Percentiles rank a stretch among this genome's conserved stretches.
Evolutionary conservation across 1,140 invertebrate genomes (phyloP).

Genomic region (Sweltsa coloradensis): DNA sequence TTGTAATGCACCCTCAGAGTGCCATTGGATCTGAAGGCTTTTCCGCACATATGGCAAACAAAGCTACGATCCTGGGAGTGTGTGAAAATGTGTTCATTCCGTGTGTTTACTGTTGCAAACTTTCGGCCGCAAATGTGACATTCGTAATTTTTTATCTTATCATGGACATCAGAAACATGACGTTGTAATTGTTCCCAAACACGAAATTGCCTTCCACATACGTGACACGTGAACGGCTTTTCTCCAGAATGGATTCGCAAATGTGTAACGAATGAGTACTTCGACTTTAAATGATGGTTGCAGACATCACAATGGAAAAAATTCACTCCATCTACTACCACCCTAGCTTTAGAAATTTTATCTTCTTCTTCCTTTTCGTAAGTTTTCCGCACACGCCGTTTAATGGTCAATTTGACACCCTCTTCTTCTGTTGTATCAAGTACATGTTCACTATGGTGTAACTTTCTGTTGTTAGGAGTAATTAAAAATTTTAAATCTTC

Average conservation of each 20-base stretch:
- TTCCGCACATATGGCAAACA: conserved; percentile 42
- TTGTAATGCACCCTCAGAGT: conserved; percentile 35
- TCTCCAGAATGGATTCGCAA: conserved; percentile 56
- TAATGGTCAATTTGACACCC: too few species aligned
- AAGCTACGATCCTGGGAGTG: conserved; percentile 48
- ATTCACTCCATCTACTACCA: conserved; percentile 30
- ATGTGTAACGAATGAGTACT: conserved; percentile 46
- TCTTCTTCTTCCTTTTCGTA: too few species aligned
- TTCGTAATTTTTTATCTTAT: conserved; percentile 39
- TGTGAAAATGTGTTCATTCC: conserved; percentile 39
- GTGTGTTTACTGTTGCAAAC: conserved; percentile 36
- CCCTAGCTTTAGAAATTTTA: conserved; percentile 29
- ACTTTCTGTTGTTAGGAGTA: too few species aligned
- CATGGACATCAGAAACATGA: conserved; percentile 49
- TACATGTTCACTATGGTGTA: too few species aligned
- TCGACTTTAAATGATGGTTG: conserved; percentile 41
- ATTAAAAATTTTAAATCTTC: neutral
- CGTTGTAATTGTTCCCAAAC: conserved; percentile 43
- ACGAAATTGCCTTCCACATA: conserved; percentile 61
- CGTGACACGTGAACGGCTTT: conserved; percentile 54
- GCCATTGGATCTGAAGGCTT: conserved; percentile 41
- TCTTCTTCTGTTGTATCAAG: too few species aligned
- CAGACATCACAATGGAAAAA: conserved; percentile 44
- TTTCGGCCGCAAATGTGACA: conserved; percentile 39
- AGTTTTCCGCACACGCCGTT: too few species aligned